Evolutionary conservation across 2,888 invertebrate genomes (phyloP).

Genomic region (Stenotaenia linearis): DNA sequence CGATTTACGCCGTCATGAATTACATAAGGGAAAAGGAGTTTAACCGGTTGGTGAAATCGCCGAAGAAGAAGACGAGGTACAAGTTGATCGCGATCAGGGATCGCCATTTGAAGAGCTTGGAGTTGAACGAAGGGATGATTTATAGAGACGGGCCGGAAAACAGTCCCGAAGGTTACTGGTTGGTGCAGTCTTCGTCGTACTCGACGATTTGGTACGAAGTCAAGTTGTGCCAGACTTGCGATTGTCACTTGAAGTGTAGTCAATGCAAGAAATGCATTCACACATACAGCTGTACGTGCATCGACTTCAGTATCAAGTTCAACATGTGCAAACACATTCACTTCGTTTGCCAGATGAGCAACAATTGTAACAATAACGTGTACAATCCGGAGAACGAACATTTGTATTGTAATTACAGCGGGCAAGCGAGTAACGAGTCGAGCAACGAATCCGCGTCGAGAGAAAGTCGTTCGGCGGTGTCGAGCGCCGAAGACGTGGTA

Average conservation of each 20-base stretch:
- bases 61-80: neutral
- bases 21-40: neutral
- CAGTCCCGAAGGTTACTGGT: neutral
- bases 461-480: neutral
- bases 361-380: neutral
- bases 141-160: neutral
- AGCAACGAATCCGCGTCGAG: neutral
- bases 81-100: neutral
- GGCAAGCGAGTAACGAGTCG: neutral
- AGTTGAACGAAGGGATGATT: neutral
- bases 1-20: neutral
- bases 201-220: neutral
- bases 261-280: conserved; percentile 6
- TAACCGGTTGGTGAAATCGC: neutral
- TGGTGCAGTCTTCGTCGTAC: neutral
- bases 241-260: neutral
- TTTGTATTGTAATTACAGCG: neutral
- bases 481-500: neutral
- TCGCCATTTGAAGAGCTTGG: neutral
- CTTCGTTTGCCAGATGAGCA: neutral
- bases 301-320: neutral
- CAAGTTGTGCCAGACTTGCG: neutral
- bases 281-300: neutral
- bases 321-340: conserved; percentile 28
- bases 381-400: neutral